Conservation (phyloP, 2,113 vertebrate genomes). For the Oncorhynchus mykiss region DNA sequence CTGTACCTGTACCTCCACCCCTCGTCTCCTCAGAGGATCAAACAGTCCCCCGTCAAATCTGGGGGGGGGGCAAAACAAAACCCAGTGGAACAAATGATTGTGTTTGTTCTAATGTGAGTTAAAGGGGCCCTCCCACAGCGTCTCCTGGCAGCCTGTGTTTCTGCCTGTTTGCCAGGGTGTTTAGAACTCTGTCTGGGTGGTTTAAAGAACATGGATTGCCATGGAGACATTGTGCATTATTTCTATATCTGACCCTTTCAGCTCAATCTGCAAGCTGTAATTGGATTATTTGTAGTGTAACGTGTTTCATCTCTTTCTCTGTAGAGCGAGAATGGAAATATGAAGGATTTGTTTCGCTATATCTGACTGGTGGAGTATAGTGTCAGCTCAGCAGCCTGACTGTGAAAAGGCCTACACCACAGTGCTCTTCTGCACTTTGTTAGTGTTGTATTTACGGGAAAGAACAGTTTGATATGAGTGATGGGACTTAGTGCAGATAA, state of each 20-base stretch:
- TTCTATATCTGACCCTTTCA: constrained; percentile 29
- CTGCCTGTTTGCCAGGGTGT: not conserved
- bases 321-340: not conserved
- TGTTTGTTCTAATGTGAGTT: constrained; percentile 30
- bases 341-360: not conserved
- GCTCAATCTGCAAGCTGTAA: constrained; percentile 36
- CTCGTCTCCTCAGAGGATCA: not conserved
- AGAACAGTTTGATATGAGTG: too few species aligned
- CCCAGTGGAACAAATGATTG: constrained; percentile 37
- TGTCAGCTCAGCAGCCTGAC: not conserved
- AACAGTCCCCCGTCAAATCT: not conserved
- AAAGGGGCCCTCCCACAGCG: constrained; percentile 29
- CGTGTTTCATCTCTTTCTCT: constrained; percentile 15
- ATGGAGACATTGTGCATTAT: constrained; percentile 24
- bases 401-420: not conserved
- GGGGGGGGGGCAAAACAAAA: constrained; percentile 4
- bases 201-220: constrained; percentile 10
- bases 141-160: constrained; percentile 15
- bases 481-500: not conserved
- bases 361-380: not conserved
- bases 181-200: constrained; percentile 22
- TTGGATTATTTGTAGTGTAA: constrained; percentile 36
- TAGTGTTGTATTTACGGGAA: not conserved
- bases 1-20: not conserved
- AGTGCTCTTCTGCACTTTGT: not conserved